Base-by-base conservation (phyloP, 2,888 invertebrate genomes). In the Lampropteryx suffumata region DNA sequence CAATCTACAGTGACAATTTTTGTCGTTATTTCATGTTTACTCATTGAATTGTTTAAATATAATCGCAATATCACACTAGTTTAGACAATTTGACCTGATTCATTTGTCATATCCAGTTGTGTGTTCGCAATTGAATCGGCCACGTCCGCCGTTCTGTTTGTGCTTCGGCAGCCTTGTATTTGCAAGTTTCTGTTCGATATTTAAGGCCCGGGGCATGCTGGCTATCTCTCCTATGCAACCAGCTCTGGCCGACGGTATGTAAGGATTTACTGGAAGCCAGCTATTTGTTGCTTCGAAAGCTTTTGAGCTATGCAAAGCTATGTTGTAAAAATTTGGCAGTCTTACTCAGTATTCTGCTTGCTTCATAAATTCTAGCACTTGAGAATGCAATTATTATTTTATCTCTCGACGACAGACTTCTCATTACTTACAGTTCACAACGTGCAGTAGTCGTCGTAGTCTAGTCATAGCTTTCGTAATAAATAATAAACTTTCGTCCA, bases 21-120 rank as follows among this genome's bases (percentile, higher is more conserved):
- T n/a, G n/a, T n/a, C n/a, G n/a, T n/a, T n/a, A n/a, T n/a, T n/a
- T n/a, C n/a, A n/a, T 17, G 4, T 17, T 2, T 2, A 17, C 17
- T n/a, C n/a, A 29, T 11, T 35, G 14, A 12, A 33, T 50, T 39
- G 50, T 49, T 43, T 37, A 28, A 32, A 32, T 9, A 46, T 29
- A 10, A 14, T 35, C 11, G 46, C 26, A 30, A 37, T 45, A 37
- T 32, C 12, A 51, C 33, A 35, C 33, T 14, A 12, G 14, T 42
- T 47, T 26, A 28, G 42, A 49, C 39, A 35, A 7, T 45, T 36
- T 48, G 59, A 50, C 50, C 50, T 42, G 45, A 50, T 50, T 42
- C 47, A 46, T 50, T 39, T 45, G 34, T 30, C 12, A 17, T 14
- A 45, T 50, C 29, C 34, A 44, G 33, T 45, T 50, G 36, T 30